Evolutionary conservation across 2,888 invertebrate species (phyloP).

Genomic region (Nipponacmea schrenckii): DNA sequence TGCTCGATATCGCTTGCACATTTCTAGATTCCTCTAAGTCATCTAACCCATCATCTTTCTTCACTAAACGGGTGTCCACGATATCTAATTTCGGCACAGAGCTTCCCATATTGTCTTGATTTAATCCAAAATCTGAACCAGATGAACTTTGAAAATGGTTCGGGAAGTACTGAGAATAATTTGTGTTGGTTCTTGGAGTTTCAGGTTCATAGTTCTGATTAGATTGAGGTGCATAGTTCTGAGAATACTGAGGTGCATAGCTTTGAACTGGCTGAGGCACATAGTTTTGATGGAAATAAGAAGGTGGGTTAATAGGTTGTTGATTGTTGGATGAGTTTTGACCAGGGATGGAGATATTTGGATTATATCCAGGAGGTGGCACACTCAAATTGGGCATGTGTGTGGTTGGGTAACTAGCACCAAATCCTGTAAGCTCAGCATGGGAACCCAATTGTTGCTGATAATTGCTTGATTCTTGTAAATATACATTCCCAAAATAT

Average conservation of each 20-base stretch:
- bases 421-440: neutral
- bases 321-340: neutral
- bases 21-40: constrained; percentile 6
- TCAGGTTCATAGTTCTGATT: neutral
- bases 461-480: too few relatives aligned
- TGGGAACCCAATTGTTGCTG: neutral
- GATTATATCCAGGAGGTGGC: constrained; percentile 21
- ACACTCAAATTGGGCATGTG: neutral
- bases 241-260: neutral
- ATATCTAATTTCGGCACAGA: constrained; percentile 37
- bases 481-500: too few relatives aligned
- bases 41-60: constrained; percentile 35
- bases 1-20: constrained; percentile 4
- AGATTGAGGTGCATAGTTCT: neutral
- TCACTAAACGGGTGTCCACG: constrained; percentile 51
- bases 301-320: neutral
- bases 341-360: neutral
- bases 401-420: neutral
- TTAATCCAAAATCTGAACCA: neutral
- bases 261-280: neutral
- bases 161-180: neutral
- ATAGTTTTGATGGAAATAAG: constrained; percentile 16
- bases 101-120: neutral
- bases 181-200: neutral
- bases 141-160: neutral